Evolutionary conservation across 2,797 vertebrate genomes (phyloP).

Genomic region (Hypotaenidia philippensis): DNA sequence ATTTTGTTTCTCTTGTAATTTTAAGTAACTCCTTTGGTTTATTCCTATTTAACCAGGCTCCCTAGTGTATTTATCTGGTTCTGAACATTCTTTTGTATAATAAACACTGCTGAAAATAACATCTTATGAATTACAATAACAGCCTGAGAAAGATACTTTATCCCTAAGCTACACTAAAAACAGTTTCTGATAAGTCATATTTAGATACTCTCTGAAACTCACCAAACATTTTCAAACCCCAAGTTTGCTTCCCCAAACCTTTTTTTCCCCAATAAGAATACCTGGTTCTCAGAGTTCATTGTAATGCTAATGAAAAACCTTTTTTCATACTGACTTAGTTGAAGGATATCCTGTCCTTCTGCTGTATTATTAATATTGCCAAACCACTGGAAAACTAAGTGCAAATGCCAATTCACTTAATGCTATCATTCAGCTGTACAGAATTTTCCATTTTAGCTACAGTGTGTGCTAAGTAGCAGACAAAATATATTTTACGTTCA

Average conservation of each 20-base stretch:
- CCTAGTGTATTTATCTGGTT: constrained; percentile 67
- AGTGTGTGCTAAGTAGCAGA: constrained; percentile 38
- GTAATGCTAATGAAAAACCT: constrained; percentile 68
- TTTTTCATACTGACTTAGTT: constrained; percentile 53
- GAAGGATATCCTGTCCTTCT: constrained; percentile 74
- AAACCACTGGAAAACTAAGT: constrained; percentile 76
- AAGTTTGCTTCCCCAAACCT: background rate
- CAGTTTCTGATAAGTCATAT: background rate
- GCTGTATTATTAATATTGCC: constrained; percentile 73
- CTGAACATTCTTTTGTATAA: constrained; percentile 72
- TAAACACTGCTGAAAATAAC: constrained; percentile 73
- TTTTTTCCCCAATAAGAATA: constrained; percentile 25
- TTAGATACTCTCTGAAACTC: constrained; percentile 34
- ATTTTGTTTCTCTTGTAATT: constrained; percentile 67
- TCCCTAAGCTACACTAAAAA: background rate
- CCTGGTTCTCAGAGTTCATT: constrained; percentile 46
- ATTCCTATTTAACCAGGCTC: constrained; percentile 65
- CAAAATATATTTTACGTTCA: constrained; percentile 58
- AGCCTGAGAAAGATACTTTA: constrained; percentile 56
- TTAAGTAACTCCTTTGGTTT: constrained; percentile 45
- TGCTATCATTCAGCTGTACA: constrained; percentile 48
- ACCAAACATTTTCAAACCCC: background rate
- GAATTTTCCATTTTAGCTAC: constrained; percentile 76
- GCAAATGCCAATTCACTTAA: constrained; percentile 75
- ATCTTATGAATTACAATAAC: constrained; percentile 63